Evolutionary conservation across 2,797 vertebrate species (phyloP).

Genomic region (Hozukius guyotensis): DNA sequence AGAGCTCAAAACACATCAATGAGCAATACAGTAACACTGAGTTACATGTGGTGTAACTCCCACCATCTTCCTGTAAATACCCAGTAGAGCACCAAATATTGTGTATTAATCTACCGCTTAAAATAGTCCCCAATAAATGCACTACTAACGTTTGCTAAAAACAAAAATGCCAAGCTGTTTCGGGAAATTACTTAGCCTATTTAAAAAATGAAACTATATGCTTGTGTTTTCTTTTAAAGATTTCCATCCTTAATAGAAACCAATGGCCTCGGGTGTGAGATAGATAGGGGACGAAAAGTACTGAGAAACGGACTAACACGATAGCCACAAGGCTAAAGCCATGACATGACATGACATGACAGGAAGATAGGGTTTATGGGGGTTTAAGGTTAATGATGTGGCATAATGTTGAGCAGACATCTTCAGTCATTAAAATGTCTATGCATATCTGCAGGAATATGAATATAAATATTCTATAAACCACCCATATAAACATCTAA

Average conservation of each 20-base stretch:
- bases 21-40: neutral
- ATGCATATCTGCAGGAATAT: neutral
- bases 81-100: neutral
- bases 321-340: neutral
- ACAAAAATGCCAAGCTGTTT: neutral
- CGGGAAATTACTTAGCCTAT: neutral
- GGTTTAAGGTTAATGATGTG: too few relatives aligned
- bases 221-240: neutral
- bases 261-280: neutral
- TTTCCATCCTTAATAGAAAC: neutral
- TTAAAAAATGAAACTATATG: neutral
- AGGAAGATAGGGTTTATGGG: neutral
- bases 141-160: neutral
- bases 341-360: neutral
- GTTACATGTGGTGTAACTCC: neutral
- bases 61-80: neutral
- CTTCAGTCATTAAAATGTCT: neutral
- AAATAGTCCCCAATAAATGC: neutral
- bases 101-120: neutral
- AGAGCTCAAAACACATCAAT: neutral
- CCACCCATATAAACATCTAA: neutral
- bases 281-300: neutral
- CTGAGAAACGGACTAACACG: neutral
- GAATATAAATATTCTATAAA: neutral
- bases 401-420: neutral